These are phyloP conservation scores for Cheiracanthium punctorium DNA, from an alignment of 2,888 invertebrate genomes.

Conservation along the genomic window DNA sequence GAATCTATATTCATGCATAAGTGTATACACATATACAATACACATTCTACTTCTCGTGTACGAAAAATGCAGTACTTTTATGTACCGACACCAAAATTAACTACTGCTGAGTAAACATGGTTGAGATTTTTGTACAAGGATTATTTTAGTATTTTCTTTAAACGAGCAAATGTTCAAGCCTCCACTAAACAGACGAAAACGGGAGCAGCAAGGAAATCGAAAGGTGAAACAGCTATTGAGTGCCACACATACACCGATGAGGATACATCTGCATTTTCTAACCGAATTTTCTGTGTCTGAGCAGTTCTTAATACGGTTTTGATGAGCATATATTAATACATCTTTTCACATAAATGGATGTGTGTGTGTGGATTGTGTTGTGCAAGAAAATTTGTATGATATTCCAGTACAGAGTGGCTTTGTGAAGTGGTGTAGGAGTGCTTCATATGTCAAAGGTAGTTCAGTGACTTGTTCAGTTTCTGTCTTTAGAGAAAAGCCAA, in stretches of 20 bases:
- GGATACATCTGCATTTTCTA: neutral
- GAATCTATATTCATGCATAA: slow-evolving; percentile 23
- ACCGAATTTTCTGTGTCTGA: neutral
- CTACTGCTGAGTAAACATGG: slow-evolving; percentile 37
- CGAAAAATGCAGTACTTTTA: slow-evolving; percentile 51
- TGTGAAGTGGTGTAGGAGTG: slow-evolving; percentile 52
- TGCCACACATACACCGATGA: slow-evolving; percentile 27
- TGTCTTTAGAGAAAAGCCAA: slow-evolving; percentile 39
- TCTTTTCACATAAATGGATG: slow-evolving; percentile 35
- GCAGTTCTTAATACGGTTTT: slow-evolving; percentile 23
- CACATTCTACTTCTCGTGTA: slow-evolving; percentile 43
- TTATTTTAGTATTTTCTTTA: slow-evolving; percentile 68
- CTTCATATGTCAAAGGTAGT: slow-evolving; percentile 40
- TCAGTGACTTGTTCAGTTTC: slow-evolving; percentile 23
- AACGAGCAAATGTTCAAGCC: slow-evolving; percentile 62
- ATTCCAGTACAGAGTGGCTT: slow-evolving; percentile 25
- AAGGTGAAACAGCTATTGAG: neutral
- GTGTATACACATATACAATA: slow-evolving; percentile 44
- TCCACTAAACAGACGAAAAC: slow-evolving; percentile 9
- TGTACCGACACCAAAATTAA: slow-evolving; percentile 48
- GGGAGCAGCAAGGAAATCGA: slow-evolving; percentile 46
- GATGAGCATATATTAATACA: slow-evolving; percentile 35
- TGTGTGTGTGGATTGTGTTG: slow-evolving; percentile 33
- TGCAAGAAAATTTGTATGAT: slow-evolving; percentile 33
- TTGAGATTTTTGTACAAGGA: slow-evolving; percentile 65